Percentiles rank a stretch among this genome's conserved stretches.
These are phyloP conservation scores for Motacilla tschutschensis DNA, from an alignment of 2,113 vertebrate species.

Conservation along the genomic window DNA sequence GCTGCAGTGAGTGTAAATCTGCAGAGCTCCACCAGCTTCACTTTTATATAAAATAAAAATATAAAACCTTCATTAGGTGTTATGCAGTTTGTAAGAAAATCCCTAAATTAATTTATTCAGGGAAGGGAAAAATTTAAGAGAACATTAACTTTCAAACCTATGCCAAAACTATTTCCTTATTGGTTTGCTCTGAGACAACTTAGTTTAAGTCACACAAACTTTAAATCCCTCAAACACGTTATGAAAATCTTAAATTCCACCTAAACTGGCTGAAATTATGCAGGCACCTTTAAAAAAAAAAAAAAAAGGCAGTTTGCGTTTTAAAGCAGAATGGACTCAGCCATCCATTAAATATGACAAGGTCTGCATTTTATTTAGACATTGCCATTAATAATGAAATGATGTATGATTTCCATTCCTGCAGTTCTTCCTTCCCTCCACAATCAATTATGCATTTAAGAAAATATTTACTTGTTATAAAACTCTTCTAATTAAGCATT, in stretches of 20 bases:
- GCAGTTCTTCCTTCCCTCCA: slow-evolving; percentile 74
- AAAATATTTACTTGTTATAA: slow-evolving; percentile 78
- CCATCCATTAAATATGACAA: slow-evolving; percentile 81
- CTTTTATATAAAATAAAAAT: background rate
- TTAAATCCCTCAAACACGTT: background rate
- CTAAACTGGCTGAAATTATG: slow-evolving; percentile 65
- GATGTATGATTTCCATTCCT: slow-evolving; percentile 79
- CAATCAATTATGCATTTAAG: slow-evolving; percentile 84
- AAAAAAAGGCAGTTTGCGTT: slow-evolving; percentile 33
- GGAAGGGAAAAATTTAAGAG: background rate
- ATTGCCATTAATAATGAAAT: slow-evolving; percentile 84
- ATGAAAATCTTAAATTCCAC: slow-evolving; percentile 40
- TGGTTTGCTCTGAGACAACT: background rate
- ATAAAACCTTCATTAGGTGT: slow-evolving; percentile 9
- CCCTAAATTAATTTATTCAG: background rate
- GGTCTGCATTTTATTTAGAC: slow-evolving; percentile 85
- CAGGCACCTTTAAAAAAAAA: slow-evolving; percentile 61
- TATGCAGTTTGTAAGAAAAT: slow-evolving; percentile 17
- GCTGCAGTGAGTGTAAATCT: background rate
- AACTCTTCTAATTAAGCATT: slow-evolving; percentile 74
- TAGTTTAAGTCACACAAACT: background rate
- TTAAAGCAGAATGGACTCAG: slow-evolving; percentile 73
- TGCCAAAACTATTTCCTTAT: background rate
- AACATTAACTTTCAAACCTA: slow-evolving; percentile 10
- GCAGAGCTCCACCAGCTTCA: background rate